Evolutionary conservation across 2,888 invertebrate genomes (phyloP), one percentile per base, ranked within the genome.

Genomic region (Seladonia tumulorum): DNA sequence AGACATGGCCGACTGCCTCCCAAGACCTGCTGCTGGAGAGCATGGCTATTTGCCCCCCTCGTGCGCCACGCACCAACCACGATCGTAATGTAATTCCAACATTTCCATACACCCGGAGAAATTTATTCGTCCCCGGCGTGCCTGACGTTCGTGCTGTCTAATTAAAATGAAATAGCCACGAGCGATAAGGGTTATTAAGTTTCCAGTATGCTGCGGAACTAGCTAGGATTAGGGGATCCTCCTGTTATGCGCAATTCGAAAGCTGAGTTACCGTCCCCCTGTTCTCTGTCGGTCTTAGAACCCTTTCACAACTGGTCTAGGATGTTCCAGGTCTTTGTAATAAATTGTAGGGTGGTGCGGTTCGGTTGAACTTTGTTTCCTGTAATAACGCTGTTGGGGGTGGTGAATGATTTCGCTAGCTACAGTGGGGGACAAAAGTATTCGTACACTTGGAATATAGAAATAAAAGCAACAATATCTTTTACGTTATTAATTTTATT

Each of bases 1-100:
- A 93, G 93, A 93, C 91, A 94, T 93, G 92, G 92, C 91, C 93
- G 92, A 92, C 87, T 92, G 92, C 91, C 91, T 90, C 91, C 90
- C 90, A 90, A 91, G 92, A 93, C 92, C 93, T 91, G 91, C 90
- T 87, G 87, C 87, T 74, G 87, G 82, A 74, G 83, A 68, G 76
- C 82, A 57, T 66, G 70, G 66, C 66, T 85, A 79, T 86, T 79
- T 63, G 76, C 73, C 78, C 85, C 77, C 77, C 82, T 81, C 70
- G 29, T 16, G 73, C 29, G 39, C n/a, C 29, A 66, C 66, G 57
- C 53, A 53, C 53, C 53, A 53, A 53, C 22, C 53, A 53, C n/a
- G 53, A n/a, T 53, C 14, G 35, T 60, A 39, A 47, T 66, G 63
- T 66, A 72, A 78, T 82, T 76, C n/a, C 8, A 57, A 57, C 60